A percentile compares a stretch with the other conserved stretches of the same genome.
Evolutionary conservation across 2,113 vertebrate genomes (phyloP).

Genomic region (Eleginops maclovinus): DNA sequence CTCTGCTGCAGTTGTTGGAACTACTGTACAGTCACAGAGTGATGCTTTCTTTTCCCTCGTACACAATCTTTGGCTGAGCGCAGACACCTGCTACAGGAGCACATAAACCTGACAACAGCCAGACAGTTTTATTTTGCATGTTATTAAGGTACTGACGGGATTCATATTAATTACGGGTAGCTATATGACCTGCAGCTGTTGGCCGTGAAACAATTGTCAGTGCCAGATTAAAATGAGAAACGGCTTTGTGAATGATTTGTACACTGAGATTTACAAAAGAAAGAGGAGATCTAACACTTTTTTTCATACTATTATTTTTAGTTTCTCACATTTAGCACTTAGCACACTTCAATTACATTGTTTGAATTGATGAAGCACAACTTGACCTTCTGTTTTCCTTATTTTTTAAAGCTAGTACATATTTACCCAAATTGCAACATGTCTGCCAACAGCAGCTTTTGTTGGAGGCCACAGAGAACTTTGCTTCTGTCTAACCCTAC

Average conservation of each 20-base stretch:
- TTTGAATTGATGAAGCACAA: neutral
- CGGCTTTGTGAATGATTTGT: neutral
- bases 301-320: too few species aligned
- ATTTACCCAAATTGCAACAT: neutral
- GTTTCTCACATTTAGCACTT: too few species aligned
- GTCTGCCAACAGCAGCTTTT: neutral
- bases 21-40: neutral
- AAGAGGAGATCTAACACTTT: too few species aligned
- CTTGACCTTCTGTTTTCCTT: neutral
- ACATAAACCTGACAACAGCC: neutral
- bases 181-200: neutral
- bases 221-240: neutral
- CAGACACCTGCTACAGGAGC: conserved; percentile 8
- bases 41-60: neutral
- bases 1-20: neutral
- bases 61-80: neutral
- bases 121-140: neutral
- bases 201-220: neutral
- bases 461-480: neutral
- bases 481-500: neutral
- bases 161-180: neutral
- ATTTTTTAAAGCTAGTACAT: neutral
- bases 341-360: neutral
- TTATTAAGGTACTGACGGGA: neutral
- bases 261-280: neutral